Base-by-base conservation (phyloP, 2,797 vertebrate genomes). In the Erpetoichthys calabaricus region DNA sequence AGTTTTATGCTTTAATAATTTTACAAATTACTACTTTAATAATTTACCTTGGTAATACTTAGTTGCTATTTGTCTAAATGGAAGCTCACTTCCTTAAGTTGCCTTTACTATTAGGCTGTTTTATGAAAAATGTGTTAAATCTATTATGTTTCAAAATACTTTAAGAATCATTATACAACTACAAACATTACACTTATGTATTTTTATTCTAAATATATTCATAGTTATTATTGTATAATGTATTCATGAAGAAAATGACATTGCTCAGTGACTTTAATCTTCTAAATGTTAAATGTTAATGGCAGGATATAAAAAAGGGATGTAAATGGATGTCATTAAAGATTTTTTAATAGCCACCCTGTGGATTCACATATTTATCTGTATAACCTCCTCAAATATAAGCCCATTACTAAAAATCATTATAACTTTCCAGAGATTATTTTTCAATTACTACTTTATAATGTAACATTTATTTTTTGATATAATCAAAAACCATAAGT, bases 161-260 rank as follows among this genome's bases (percentile, higher is more conserved):
- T 25, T 25, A 25, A 25, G 25, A 25, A 25, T 25, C 25, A 25
- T 25, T 25, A 25, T 25, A 25, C 25, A 25, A 25, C 25, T 25
- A 25, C 25, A 25, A 25, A 25, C 25, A 25, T 25, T 25, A 25
- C 25, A 25, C 25, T 25, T 25, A 25, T 25, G 25, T 25, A 25
- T 25, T 25, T 25, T 25, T 25, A 25, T 25, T 25, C 25, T 25
- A 25, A 25, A 25, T 25, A 25, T 25, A 25, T 25, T 25, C 47
- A 1, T 69, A 64, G 59, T 55, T 59, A 56, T 45, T 45, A 60
- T 60, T 65, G 53, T 64, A 55, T 55, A 60, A 62, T 46, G 50
- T 61, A 55, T 57, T 62, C 51, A 25, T 57, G 25, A 45, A 43
- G 47, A 42, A 7, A 42, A 42, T 44, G 9, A 50, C 43, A 44